Evolutionary conservation across 2,888 invertebrate species (phyloP), one percentile per base, ranked within the genome.

Genomic region (Mechanitis mazaeus): DNA sequence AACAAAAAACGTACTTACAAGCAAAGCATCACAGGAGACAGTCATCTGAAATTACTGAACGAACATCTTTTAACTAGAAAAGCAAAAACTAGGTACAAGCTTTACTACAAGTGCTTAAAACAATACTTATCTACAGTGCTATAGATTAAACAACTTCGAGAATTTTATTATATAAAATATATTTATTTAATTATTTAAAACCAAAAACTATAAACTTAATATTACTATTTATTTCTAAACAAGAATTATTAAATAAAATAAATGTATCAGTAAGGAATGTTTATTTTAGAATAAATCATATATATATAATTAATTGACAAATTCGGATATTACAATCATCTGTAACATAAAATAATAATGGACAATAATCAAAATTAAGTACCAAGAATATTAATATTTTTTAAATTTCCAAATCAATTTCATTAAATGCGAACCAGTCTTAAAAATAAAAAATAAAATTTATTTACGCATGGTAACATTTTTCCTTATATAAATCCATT

Each of bases 1-100:
- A 67, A 56, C 64, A 64, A 71, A 75, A 20, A 70, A 68, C 69
- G 75, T 82, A 83, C 82, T 81, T 76, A 83, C 83, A 82, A 80
- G 79, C 79, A 73, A 80, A 77, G 77, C 76, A 61, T 60, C 64
- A 73, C 54, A 62, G 61, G 60, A 61, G 59, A 65, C 60, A 64
- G 50, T 61, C 58, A 42, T 64, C 66, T 60, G 60, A 42, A 63
- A 65, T 59, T 38, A 50, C 55, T 56, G 50, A 46, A 58, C 46
- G 61, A 58, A 63, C 38, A 45, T 56, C 47, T 47, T 9, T 42
- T 47, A 60, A 60, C 45, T 60, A 58, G 56, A 42, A 57, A 54
- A 60, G 7, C n/a, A 38, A 60, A 28, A 58, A 53, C 20, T 42
- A 54, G 33, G 47, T 31, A 45, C 11, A 50, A 54, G 38, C 50